Base-by-base conservation (phyloP, 2,888 invertebrate genomes). In the Aspidiotus rigidus region DNA sequence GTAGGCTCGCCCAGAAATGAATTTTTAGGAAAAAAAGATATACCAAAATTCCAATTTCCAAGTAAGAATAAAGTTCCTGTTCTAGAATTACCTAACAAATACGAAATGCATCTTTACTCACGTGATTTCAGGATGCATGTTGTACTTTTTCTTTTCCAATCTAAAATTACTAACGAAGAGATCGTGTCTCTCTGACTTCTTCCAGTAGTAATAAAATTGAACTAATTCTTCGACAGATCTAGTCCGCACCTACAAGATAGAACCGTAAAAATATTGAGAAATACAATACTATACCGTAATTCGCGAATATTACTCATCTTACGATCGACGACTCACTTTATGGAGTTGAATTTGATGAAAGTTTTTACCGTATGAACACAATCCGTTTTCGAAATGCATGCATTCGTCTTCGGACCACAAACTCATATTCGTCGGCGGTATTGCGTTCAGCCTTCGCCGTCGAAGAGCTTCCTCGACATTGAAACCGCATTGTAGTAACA, bases 381-480 rank as follows among this genome's bases (percentile, higher is more conserved):
- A 83, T 56, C 96, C 97, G 76, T 89, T 89, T 81, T 98, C 98
- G 79, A 98, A 98, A 78, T 93, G 93, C 67, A 90, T 84, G 79
- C 94, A 94, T 77, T 98, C 97, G 76, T 95, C 94, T 77, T 96
- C 96, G 2, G 94, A 94, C 95, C 96, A 98, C 6, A 91, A 82
- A 75, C 90, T 91, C 82, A 88, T 86, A 0, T 89, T 88, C 1
- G 85, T 82, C 17, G 84, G 75, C 16, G 79, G 78, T 69, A 88
- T 83, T 9, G 85, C 85, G 73, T 88, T 86, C 77, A 90, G 85
- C 59, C 88, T 83, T 71, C 87, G 84, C 64, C 94, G 81, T 71
- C 93, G 80, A 69, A 94, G 78, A 0, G 95, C 95, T 79, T 95
- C 95, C 71, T 94, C 94, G 13, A 88, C 83, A 79, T 93, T 94